These are phyloP conservation scores for Subacronicta megacephala DNA, from an alignment of 2,888 invertebrate species.

Conservation along the genomic window DNA sequence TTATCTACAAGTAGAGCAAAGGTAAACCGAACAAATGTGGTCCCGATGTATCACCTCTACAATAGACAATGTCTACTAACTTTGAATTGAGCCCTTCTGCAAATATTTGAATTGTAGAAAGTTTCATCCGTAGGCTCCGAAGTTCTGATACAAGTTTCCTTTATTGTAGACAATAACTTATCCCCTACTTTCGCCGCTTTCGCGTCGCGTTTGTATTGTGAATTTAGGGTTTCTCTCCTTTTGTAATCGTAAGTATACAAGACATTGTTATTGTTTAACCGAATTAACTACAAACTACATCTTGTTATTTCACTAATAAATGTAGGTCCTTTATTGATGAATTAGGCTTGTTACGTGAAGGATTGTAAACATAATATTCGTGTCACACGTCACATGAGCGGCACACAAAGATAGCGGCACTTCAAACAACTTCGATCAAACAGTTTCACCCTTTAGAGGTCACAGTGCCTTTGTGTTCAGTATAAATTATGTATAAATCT, in stretches of 20 bases:
- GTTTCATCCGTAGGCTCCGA: constrained; percentile 28
- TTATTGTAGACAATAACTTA: constrained; percentile 41
- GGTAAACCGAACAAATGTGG: constrained; percentile 8
- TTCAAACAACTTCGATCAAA: constrained; percentile 51
- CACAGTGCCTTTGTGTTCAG: constrained; percentile 27
- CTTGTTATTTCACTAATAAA: constrained; percentile 3
- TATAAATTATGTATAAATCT: constrained; percentile 35
- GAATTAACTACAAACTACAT: not conserved
- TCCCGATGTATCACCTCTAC: constrained; percentile 9
- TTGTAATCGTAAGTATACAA: constrained; percentile 20
- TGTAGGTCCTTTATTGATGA: not conserved
- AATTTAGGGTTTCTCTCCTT: constrained; percentile 17
- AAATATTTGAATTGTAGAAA: constrained; percentile 47
- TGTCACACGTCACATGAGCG: constrained; percentile 5
- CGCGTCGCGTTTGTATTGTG: constrained; percentile 26
- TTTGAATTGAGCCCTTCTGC: constrained; percentile 33
- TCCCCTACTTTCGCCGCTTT: constrained; percentile 49
- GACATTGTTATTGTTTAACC: constrained; percentile 10
- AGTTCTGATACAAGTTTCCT: constrained; percentile 36
- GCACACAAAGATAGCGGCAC: constrained; percentile 16
- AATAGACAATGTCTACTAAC: constrained; percentile 29
- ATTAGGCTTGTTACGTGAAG: constrained; percentile 2
- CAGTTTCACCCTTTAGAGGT: constrained; percentile 43
- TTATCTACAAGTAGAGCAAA: constrained; percentile 4
- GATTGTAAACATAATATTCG: constrained; percentile 13